Evolutionary conservation across 2,113 vertebrate genomes (phyloP).

Genomic region (Lates calcarifer): DNA sequence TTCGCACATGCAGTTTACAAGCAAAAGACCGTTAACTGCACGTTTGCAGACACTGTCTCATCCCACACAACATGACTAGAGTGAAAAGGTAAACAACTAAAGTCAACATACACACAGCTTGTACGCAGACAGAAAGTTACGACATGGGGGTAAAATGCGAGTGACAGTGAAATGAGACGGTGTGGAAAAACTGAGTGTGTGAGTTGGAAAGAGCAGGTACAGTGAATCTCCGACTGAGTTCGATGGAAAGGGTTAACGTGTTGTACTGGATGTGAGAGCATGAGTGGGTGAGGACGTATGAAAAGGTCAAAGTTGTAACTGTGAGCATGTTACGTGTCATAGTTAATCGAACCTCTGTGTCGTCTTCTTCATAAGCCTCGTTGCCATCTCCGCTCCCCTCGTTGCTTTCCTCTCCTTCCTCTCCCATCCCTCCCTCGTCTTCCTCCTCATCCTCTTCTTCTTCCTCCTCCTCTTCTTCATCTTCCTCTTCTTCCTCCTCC

Average conservation of each 20-base stretch:
- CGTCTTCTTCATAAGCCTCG: slow-evolving; percentile 93
- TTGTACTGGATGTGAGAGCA: neutral
- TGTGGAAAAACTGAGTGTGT: slow-evolving; percentile 56
- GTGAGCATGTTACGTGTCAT: neutral
- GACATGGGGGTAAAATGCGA: slow-evolving; percentile 14
- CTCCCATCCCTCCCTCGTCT: slow-evolving; percentile 93
- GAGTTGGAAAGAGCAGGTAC: slow-evolving; percentile 16
- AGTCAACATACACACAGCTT: slow-evolving; percentile 36
- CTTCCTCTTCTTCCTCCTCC: slow-evolving; percentile 91
- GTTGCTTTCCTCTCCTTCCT: slow-evolving; percentile 96
- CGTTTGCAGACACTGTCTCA: slow-evolving; percentile 68
- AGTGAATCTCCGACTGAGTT: neutral
- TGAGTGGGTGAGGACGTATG: neutral
- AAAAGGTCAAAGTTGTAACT: slow-evolving; percentile 9
- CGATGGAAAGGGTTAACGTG: slow-evolving; percentile 21
- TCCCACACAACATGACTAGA: slow-evolving; percentile 24
- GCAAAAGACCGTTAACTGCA: slow-evolving; percentile 6
- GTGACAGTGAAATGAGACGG: slow-evolving; percentile 7
- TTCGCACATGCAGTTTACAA: slow-evolving; percentile 18
- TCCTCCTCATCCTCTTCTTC: slow-evolving; percentile 95
- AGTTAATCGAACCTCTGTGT: slow-evolving; percentile 87
- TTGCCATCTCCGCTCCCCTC: slow-evolving; percentile 93
- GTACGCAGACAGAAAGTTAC: slow-evolving; percentile 41
- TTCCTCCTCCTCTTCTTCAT: slow-evolving; percentile 92
- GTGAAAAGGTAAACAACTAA: slow-evolving; percentile 57